Evolutionary conservation across 2,888 invertebrate species (phyloP).

Genomic region (Ophion slaviceki): DNA sequence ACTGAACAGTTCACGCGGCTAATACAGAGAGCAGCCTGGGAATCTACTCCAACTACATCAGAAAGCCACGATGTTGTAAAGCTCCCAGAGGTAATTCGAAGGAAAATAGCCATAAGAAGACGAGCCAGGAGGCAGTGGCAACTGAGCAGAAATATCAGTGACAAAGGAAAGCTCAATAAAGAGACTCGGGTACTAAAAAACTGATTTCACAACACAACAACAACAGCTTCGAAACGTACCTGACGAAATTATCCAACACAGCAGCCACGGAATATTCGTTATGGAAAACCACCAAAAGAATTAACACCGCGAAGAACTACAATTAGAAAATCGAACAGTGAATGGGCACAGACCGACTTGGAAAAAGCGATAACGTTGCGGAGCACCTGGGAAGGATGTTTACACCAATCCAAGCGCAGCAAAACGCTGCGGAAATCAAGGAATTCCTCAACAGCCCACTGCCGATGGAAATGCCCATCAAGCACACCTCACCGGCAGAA

Average conservation of each 20-base stretch:
- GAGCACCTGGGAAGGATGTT: no score
- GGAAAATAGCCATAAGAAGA: slow-evolving; percentile 64
- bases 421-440: no score
- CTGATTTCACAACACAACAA: slow-evolving; percentile 42
- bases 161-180: slow-evolving; percentile 64
- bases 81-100: slow-evolving; percentile 52
- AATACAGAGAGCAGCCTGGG: slow-evolving; percentile 60
- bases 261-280: slow-evolving; percentile 60
- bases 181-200: slow-evolving; percentile 59
- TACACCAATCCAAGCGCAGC: no score
- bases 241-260: slow-evolving; percentile 34
- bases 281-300: slow-evolving; percentile 57
- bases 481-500: no score
- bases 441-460: no score
- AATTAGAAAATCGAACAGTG: slow-evolving; percentile 8
- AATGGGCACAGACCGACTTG: no score
- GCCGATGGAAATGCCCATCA: no score
- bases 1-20: slow-evolving; percentile 54
- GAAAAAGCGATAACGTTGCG: no score
- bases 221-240: slow-evolving; percentile 34
- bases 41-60: slow-evolving; percentile 64
- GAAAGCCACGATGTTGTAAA: slow-evolving; percentile 58
- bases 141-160: slow-evolving; percentile 48
- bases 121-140: slow-evolving; percentile 65
- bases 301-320: slow-evolving; percentile 19